Evolutionary conservation across 2,888 invertebrate species (phyloP), one percentile per base, ranked within the genome.

Genomic region (Drosophila birchii): DNA sequence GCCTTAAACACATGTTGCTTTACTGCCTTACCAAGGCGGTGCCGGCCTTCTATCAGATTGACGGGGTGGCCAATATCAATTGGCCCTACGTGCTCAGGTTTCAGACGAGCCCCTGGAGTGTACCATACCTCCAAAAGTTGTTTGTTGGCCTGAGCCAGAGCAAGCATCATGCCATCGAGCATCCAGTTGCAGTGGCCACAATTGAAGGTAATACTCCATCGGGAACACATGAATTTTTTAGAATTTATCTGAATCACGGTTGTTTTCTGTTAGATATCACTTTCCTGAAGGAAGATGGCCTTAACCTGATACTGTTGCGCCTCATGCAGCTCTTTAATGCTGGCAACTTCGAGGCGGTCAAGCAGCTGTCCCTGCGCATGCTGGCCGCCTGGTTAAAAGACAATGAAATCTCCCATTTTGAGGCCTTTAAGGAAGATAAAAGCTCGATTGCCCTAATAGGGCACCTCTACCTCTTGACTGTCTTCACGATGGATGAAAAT

Each of bases 241-340:
- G 0, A 11, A 5, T 18, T 20, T 16, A 11, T 18, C 16, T 20
- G 29, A 18, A 18, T 12, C n/a, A 6, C 3, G 1, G 1, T 8
- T n/a, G 14, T 8, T 20, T 36, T 18, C 18, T 55, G 70, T 18
- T 54, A 91, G 91, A 91, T 67, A 61, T 88, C 5, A 57, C 71
- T 3, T 90, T 80, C 59, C 60, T 89, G 2, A 58, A 79, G n/a
- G 75, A 84, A n/a, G 92, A 92, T 44, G 86, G 90, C 7, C 49
- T 91, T 1, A 71, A 85, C 5, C 63, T 92, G 5, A 82, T 91
- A 5, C 61, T 91, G 2, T 51, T 92, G 26, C 90, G 92, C 4
- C 79, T 92, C 8, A 67, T 91, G 0, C 91, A 91, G 53, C 78
- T 92, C 23, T 90, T 92, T 32, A 92, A 92, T 73, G 80, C 88